Evolutionary conservation across 2,888 invertebrate species (phyloP).

Genomic region (Troilus luridus): DNA sequence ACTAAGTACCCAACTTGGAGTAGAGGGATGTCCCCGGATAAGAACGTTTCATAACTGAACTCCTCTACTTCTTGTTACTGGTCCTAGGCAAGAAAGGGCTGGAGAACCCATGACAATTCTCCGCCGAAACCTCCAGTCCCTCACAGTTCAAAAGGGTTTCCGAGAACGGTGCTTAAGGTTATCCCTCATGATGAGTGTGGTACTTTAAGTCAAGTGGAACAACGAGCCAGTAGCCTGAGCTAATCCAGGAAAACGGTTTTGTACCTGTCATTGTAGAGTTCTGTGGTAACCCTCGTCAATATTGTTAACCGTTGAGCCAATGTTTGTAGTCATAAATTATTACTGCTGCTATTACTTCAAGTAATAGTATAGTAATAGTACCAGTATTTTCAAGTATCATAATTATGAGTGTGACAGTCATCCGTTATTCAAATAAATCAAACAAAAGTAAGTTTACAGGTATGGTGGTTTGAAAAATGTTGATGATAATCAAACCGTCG

Average conservation of each 20-base stretch:
- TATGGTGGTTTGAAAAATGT: no score
- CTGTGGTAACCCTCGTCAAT: neutral
- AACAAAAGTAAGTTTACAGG: no score
- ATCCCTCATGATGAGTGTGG: neutral
- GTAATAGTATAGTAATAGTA: no score
- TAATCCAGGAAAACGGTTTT: neutral
- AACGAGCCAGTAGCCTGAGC: neutral
- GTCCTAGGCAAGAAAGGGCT: constrained; percentile 6
- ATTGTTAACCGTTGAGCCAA: neutral
- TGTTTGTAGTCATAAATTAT: neutral
- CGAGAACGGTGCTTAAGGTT: neutral
- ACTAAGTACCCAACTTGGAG: neutral
- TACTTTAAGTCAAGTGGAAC: neutral
- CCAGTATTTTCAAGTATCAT: neutral
- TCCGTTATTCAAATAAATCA: neutral
- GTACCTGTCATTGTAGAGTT: neutral
- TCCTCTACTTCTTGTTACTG: neutral
- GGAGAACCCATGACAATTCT: neutral
- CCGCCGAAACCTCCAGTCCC: neutral
- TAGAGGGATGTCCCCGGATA: neutral
- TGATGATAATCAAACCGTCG: no score
- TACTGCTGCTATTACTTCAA: no score
- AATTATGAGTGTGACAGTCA: neutral
- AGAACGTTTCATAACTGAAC: neutral
- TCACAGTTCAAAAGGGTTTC: neutral